These are phyloP conservation scores for Tetramorium bicarinatum DNA, from an alignment of 2,888 invertebrate genomes.

Conservation along the genomic window DNA sequence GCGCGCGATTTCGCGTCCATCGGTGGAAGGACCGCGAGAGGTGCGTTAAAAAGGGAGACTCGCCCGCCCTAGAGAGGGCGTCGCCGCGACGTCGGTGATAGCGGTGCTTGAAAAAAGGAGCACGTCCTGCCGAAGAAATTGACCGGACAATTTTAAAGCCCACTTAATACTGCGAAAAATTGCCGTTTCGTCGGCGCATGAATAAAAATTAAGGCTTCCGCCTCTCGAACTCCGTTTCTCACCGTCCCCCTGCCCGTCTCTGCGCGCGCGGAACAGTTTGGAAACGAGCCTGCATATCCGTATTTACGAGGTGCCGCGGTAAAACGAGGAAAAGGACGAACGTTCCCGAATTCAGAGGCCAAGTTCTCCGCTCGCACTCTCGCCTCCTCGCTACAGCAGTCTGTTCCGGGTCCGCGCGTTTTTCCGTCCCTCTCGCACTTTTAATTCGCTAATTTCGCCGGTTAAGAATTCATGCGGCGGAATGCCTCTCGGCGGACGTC, in stretches of 20 bases:
- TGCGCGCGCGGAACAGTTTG: slow-evolving; percentile 47
- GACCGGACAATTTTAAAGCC: slow-evolving; percentile 86
- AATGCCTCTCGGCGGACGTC: slow-evolving; percentile 80
- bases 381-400: slow-evolving; percentile 34
- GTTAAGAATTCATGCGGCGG: slow-evolving; percentile 85
- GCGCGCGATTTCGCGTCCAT: slow-evolving; percentile 6
- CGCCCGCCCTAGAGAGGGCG: slow-evolving; percentile 19
- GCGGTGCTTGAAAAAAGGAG: slow-evolving; percentile 84
- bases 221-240: slow-evolving; percentile 7
- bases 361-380: slow-evolving; percentile 39
- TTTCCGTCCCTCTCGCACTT: slow-evolving; percentile 78
- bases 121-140: slow-evolving; percentile 85
- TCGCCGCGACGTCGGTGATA: slow-evolving; percentile 6
- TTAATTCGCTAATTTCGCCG: slow-evolving; percentile 85
- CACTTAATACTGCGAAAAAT: slow-evolving; percentile 86
- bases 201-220: slow-evolving; percentile 84
- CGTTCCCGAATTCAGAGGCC: slow-evolving; percentile 56
- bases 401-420: slow-evolving; percentile 40
- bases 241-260: not conserved
- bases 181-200: slow-evolving; percentile 85
- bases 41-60: slow-evolving; percentile 15
- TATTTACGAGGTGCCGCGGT: slow-evolving; percentile 66
- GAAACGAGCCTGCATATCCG: slow-evolving; percentile 64
- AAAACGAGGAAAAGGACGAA: slow-evolving; percentile 47
- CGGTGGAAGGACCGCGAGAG: not conserved